A percentile compares a stretch with the other conserved stretches of the same genome.
Conservation (phyloP, 2,113 vertebrate species). For the Shinisaurus crocodilurus region DNA sequence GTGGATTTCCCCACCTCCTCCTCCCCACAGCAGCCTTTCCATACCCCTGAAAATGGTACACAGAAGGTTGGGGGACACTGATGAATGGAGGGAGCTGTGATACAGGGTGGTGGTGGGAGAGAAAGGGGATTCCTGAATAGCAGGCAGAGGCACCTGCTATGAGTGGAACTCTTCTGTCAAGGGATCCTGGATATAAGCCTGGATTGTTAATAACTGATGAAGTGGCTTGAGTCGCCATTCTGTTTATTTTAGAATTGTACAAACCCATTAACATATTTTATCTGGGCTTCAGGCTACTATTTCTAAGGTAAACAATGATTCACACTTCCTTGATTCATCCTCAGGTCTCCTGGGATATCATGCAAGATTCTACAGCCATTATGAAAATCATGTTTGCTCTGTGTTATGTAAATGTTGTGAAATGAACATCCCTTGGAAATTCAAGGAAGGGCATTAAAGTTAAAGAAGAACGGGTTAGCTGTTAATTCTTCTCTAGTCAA, state of each 20-base stretch:
- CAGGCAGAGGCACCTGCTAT: too few species aligned
- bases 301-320: conserved; percentile 36
- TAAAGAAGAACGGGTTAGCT: neutral
- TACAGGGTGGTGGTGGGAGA: too few species aligned
- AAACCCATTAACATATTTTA: conserved; percentile 28
- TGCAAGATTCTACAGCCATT: conserved; percentile 6
- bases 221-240: neutral
- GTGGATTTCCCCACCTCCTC: too few species aligned
- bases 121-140: too few species aligned
- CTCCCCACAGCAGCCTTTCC: too few species aligned
- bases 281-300: conserved; percentile 19
- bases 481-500: conserved; percentile 5
- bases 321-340: conserved; percentile 15
- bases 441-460: conserved; percentile 18
- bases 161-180: too few species aligned
- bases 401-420: conserved; percentile 29
- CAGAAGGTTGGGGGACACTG: too few species aligned
- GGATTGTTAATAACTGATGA: neutral
- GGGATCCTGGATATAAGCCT: too few species aligned
- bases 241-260: conserved; percentile 16
- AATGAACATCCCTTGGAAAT: conserved; percentile 19
- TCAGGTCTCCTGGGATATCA: conserved; percentile 10
- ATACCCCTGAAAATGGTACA: too few species aligned
- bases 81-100: too few species aligned
- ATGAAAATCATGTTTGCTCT: conserved; percentile 30